Percentiles rank a stretch among this genome's conserved stretches.
Conservation (phyloP, 2,113 vertebrate species). For the Parotia lawesii region DNA sequence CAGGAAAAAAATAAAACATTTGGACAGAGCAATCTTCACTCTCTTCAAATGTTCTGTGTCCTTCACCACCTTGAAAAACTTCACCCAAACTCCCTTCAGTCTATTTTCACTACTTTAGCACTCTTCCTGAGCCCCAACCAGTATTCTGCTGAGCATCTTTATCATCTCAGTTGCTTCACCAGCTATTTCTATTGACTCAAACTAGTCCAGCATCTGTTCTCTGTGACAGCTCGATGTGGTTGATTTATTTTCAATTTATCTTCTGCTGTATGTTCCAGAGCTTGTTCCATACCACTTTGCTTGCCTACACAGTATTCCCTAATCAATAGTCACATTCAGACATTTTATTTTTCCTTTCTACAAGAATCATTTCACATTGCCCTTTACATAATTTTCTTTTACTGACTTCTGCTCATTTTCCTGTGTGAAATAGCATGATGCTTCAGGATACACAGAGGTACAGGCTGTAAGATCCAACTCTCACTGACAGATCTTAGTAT, state of each 20-base stretch:
- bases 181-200: conserved; percentile 8
- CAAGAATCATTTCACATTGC: neutral
- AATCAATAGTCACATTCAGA: neutral
- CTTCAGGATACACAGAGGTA: neutral
- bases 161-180: neutral
- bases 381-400: neutral
- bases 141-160: neutral
- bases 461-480: neutral
- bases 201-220: neutral
- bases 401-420: neutral
- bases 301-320: neutral
- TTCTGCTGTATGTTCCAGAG: neutral
- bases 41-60: neutral
- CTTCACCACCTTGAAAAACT: neutral
- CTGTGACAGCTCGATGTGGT: neutral
- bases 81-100: neutral
- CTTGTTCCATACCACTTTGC: neutral
- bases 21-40: neutral
- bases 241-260: conserved; percentile 10
- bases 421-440: neutral
- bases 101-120: neutral
- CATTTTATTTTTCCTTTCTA: neutral
- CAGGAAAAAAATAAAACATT: neutral
- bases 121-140: neutral
- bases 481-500: neutral